Evolutionary conservation across 2,797 vertebrate genomes (phyloP).

Genomic region (Manis javanica): DNA sequence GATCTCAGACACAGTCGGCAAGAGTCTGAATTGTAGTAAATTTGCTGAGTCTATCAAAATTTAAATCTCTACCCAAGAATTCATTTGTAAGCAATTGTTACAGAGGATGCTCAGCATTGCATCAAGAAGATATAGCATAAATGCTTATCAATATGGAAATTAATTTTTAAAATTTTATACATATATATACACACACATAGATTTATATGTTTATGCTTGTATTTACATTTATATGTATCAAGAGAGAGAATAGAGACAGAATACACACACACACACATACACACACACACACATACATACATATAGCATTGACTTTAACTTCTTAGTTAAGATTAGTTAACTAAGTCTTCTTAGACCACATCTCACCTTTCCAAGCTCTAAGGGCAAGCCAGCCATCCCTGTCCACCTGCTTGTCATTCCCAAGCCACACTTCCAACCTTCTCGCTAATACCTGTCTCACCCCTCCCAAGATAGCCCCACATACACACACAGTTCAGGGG

Average conservation of each 20-base stretch:
- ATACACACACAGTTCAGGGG: too few relatives aligned
- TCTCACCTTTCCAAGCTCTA: not conserved
- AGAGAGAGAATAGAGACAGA: too few relatives aligned
- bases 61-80: not conserved
- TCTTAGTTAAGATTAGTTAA: too few relatives aligned
- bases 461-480: not conserved
- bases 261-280: too few relatives aligned
- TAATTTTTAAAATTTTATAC: not conserved
- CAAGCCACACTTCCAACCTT: not conserved
- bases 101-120: too few relatives aligned
- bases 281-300: too few relatives aligned
- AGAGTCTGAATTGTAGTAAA: not conserved
- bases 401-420: rapidly evolving
- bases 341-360: not conserved
- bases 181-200: too few relatives aligned
- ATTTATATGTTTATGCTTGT: too few relatives aligned
- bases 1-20: not conserved
- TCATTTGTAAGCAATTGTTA: not conserved
- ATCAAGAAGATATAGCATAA: not conserved
- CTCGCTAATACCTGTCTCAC: too few relatives aligned
- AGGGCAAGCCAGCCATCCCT: not conserved
- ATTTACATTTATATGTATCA: too few relatives aligned
- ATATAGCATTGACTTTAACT: too few relatives aligned
- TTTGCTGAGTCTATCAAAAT: not conserved
- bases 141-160: too few relatives aligned